Evolutionary conservation across 2,113 vertebrate species (phyloP).

Genomic region (Hippolais icterina): DNA sequence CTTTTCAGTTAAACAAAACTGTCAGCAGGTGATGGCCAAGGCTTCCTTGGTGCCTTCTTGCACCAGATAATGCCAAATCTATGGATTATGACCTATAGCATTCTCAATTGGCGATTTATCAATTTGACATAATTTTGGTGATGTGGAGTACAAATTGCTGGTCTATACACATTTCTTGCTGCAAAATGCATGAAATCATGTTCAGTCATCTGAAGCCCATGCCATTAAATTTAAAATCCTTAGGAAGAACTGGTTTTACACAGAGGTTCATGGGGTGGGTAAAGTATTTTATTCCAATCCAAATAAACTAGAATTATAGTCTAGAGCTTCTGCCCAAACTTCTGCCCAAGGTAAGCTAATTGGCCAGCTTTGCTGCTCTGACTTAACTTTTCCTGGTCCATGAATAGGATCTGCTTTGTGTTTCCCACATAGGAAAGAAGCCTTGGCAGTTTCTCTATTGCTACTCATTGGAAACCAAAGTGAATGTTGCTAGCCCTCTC

Average conservation of each 20-base stretch:
- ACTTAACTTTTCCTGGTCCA: slow-evolving; percentile 33
- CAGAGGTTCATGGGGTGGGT: background rate
- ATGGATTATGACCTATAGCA: background rate
- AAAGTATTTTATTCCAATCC: background rate
- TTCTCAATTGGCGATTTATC: background rate
- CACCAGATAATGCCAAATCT: background rate
- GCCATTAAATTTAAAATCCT: background rate
- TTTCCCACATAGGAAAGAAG: slow-evolving; percentile 12
- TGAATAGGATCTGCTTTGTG: slow-evolving; percentile 3
- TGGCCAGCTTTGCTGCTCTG: background rate
- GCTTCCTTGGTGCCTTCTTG: background rate
- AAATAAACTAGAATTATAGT: background rate
- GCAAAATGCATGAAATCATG: background rate
- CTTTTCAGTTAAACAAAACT: background rate
- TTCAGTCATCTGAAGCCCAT: background rate
- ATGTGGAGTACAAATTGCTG: background rate
- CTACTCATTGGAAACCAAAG: background rate
- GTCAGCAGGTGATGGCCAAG: background rate
- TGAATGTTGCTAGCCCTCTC: background rate
- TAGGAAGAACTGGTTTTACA: background rate
- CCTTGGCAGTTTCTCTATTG: background rate
- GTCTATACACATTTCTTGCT: background rate
- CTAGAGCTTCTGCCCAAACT: background rate
- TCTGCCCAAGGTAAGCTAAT: background rate
- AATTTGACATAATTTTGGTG: background rate